Conservation (phyloP, 1,140 invertebrate genomes). For the Mya arenaria region DNA sequence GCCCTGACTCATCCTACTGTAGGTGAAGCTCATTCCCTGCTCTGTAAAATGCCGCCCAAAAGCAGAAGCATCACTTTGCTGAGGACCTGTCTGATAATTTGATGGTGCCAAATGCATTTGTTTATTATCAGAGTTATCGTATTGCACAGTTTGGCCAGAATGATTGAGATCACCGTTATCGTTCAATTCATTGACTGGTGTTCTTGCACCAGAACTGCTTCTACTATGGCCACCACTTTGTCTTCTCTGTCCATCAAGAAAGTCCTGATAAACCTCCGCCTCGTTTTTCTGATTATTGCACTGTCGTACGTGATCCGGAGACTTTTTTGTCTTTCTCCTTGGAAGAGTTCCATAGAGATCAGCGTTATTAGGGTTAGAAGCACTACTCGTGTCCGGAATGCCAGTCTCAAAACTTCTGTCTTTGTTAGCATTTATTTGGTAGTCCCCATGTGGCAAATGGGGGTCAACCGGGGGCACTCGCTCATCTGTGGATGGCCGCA, state of each 20-base stretch:
- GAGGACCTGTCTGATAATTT: neutral
- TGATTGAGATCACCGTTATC: constrained; percentile 6
- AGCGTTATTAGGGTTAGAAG: constrained; percentile 4
- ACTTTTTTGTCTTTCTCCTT: constrained; percentile 47
- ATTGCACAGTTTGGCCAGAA: neutral
- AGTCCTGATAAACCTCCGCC: constrained; percentile 46
- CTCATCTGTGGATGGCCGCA: constrained; percentile 37
- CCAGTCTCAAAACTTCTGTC: constrained; percentile 47
- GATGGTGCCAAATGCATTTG: neutral
- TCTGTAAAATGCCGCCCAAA: neutral
- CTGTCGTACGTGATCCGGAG: constrained; percentile 44
- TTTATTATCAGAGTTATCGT: neutral
- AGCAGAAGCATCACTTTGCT: neutral
- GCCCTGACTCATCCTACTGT: neutral
- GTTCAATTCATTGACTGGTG: constrained; percentile 42
- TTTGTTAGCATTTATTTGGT: constrained; percentile 1
- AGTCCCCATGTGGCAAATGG: constrained; percentile 18
- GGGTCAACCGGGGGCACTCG: constrained; percentile 37
- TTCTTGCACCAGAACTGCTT: constrained; percentile 38
- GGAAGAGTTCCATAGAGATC: constrained; percentile 54
- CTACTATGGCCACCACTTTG: constrained; percentile 41
- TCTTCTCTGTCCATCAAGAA: constrained; percentile 45
- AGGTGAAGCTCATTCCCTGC: neutral
- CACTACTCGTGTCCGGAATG: constrained; percentile 11
- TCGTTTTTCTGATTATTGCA: constrained; percentile 47